Evolutionary conservation across 2,888 invertebrate species (phyloP), one percentile per base, ranked within the genome.

Genomic region (Ectemnius lituratus): DNA sequence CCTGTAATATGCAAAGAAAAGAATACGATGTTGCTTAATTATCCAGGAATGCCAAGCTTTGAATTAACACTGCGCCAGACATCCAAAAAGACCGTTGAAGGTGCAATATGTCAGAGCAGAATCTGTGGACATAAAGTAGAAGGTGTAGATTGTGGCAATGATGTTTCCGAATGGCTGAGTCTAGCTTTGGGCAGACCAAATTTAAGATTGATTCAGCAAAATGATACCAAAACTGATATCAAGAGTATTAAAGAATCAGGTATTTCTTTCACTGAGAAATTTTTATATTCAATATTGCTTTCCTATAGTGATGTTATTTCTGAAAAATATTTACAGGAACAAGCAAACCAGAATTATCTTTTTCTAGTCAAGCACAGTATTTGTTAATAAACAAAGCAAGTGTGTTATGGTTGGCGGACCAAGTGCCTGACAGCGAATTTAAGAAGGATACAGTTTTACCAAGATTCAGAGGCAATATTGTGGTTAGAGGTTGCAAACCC

Each of bases 381-480:
- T 93, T 99, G 62, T 91, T 98, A 62, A 92, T 98, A 65, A 97
- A 96, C 89, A 92, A 93, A 83, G 93, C 95, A 0, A 98, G 97
- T 77, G 94, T 97, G 0, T 90, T 93, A 73, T 95, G 95, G 94
- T 91, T 98, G 62, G 91, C 91, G 69, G 91, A 93, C 64, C 94
- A 92, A 89, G 92, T 96, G 46, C 88, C 92, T 47, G 82, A 87
- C 52, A 80, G 83, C 4, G 93, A 93, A 72, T 92, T 92, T 47
- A 84, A 91, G 59, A 87, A 93, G 57, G 93, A 94, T 46, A 93
- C 93, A 79, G 92, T 97, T 47, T 92, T 96, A 2, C 92, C 94
- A 75, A 93, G 99, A 82, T 99, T 99, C 91, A 93, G 99, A 86
- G 96, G 96, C n/a, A 99, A 99, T 91, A 92, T 99, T 52, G 93